These are phyloP conservation scores for Helicolenus hilgendorfi DNA, from an alignment of 2,797 vertebrate genomes.

Conservation along the genomic window DNA sequence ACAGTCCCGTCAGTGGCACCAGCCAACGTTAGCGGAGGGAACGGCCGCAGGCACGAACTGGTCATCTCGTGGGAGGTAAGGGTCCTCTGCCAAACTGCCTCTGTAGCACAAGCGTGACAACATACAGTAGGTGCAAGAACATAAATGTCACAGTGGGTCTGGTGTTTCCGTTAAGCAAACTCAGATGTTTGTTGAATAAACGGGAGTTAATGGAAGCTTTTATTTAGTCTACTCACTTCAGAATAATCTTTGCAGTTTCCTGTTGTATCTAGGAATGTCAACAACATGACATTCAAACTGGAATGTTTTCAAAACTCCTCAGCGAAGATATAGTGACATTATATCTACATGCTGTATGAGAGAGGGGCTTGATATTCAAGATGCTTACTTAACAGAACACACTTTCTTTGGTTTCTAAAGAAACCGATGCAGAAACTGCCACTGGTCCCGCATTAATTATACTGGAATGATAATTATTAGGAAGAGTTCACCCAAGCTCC, in stretches of 20 bases:
- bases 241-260: neutral
- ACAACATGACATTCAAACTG: neutral
- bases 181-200: constrained; percentile 6
- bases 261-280: neutral
- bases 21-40: constrained; percentile 96
- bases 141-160: constrained; percentile 32
- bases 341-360: neutral
- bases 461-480: constrained; percentile 4
- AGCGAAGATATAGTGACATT: neutral
- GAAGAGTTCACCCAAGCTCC: neutral
- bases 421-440: neutral
- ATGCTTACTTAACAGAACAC: neutral
- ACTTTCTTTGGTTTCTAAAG: neutral
- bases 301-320: neutral
- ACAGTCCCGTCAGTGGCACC: constrained; percentile 97
- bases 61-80: constrained; percentile 99
- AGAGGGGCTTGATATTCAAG: neutral
- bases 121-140: constrained; percentile 8
- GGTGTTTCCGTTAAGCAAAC: neutral
- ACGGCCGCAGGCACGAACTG: constrained; percentile 95
- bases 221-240: neutral
- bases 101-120: constrained; percentile 2
- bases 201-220: neutral
- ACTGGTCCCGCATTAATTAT: constrained; percentile 5
- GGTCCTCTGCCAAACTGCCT: constrained; percentile 58